Evolutionary conservation across 2,113 vertebrate genomes (phyloP).

Genomic region (Grammomys dolichurus): DNA sequence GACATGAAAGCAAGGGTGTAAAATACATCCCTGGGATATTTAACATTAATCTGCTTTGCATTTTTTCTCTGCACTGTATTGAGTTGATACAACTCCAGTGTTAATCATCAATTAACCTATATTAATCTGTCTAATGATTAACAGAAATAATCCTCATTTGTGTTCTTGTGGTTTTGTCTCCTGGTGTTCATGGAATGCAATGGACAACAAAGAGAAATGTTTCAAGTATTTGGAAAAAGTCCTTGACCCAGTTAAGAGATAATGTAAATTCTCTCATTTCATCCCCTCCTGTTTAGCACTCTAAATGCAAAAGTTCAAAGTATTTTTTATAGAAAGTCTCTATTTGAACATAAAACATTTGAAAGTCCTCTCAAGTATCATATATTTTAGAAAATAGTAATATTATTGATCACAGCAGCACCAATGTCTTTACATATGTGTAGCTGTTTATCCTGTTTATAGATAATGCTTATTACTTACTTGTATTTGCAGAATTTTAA

Average conservation of each 20-base stretch:
- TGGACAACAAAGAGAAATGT: slow-evolving; percentile 36
- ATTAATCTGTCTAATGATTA: slow-evolving; percentile 74
- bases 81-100: slow-evolving; percentile 40
- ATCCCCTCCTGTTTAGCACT: slow-evolving; percentile 4
- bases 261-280: slow-evolving; percentile 53
- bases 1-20: not conserved
- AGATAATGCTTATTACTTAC: not conserved
- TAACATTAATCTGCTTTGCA: slow-evolving; percentile 61
- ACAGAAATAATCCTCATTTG: slow-evolving; percentile 73
- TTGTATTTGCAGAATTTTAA: not conserved
- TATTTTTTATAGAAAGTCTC: not conserved
- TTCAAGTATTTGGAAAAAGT: slow-evolving; percentile 66
- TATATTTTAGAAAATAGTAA: not conserved
- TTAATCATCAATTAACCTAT: slow-evolving; percentile 81
- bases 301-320: slow-evolving; percentile 22
- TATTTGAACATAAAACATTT: slow-evolving; percentile 38
- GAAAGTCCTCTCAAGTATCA: not conserved
- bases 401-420: not conserved
- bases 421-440: not conserved
- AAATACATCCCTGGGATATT: slow-evolving; percentile 29
- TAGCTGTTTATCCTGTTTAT: not conserved
- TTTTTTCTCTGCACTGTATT: slow-evolving; percentile 25
- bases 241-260: slow-evolving; percentile 78
- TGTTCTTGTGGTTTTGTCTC: slow-evolving; percentile 57
- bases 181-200: slow-evolving; percentile 48